Conservation (phyloP, 1,140 invertebrate genomes). For the Papilio xuthus region DNA sequence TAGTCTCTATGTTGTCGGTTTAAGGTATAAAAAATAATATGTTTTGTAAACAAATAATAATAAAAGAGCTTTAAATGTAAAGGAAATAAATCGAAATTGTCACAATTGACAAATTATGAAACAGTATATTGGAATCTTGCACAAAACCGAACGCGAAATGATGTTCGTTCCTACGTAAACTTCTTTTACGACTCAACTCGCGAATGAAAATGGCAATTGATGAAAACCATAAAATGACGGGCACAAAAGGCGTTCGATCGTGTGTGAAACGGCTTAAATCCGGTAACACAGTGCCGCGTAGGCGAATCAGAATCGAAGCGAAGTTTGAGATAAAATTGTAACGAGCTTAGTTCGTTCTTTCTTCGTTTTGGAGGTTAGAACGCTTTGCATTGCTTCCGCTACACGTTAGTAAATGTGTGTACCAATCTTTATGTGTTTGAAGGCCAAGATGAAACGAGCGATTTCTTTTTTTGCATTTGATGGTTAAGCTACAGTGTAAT, state of each 20-base stretch:
- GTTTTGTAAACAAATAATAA: not conserved
- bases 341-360: not conserved
- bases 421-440: slow-evolving; percentile 35
- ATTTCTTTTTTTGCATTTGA: slow-evolving; percentile 35
- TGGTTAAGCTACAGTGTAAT: slow-evolving; percentile 21
- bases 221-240: slow-evolving; percentile 42
- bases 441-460: slow-evolving; percentile 34
- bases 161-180: slow-evolving; percentile 35
- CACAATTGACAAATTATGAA: slow-evolving; percentile 30
- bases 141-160: slow-evolving; percentile 22
- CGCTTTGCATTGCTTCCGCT: no score
- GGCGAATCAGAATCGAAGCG: not conserved
- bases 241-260: slow-evolving; percentile 41
- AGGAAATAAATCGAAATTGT: slow-evolving; percentile 7
- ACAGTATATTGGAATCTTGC: slow-evolving; percentile 29
- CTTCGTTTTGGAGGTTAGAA: not conserved
- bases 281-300: not conserved
- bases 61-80: not conserved
- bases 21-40: no score
- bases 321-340: not conserved
- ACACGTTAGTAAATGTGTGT: not conserved
- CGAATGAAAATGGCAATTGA: slow-evolving; percentile 43
- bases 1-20: no score
- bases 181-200: slow-evolving; percentile 41
- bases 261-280: slow-evolving; percentile 39